Percentiles rank a stretch among this genome's conserved stretches.
Conservation (phyloP, 2,113 vertebrate species). For the Melanerpes aurifrons region DNA sequence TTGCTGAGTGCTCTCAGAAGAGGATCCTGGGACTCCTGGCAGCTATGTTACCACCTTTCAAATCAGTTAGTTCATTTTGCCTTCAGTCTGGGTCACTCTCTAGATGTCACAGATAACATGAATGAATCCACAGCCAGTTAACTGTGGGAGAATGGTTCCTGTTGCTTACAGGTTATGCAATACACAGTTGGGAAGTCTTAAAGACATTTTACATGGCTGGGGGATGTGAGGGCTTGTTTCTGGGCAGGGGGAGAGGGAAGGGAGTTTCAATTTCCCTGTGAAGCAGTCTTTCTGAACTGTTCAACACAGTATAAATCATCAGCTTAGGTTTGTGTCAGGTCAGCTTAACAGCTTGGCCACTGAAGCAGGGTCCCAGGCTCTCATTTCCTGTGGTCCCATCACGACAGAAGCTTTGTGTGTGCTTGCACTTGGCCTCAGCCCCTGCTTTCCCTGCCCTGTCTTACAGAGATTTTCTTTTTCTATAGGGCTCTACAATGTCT, state of each 20-base stretch:
- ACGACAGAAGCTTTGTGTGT: neutral
- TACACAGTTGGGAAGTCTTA: neutral
- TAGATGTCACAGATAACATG: neutral
- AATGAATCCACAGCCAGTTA: neutral
- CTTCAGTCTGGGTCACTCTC: neutral
- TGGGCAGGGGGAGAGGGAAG: neutral
- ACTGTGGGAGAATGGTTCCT: neutral
- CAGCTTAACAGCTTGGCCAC: neutral
- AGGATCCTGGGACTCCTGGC: conserved; percentile 94
- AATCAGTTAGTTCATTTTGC: conserved; percentile 80
- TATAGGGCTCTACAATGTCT: conserved; percentile 81
- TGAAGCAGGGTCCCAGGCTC: neutral
- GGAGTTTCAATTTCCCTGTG: neutral
- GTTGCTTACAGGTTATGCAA: neutral
- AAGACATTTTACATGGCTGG: neutral
- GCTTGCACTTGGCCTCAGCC: neutral
- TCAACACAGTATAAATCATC: neutral
- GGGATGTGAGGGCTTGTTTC: neutral
- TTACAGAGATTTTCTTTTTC: neutral
- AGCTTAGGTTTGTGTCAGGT: neutral
- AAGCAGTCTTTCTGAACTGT: neutral
- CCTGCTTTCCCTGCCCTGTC: neutral
- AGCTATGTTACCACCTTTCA: conserved; percentile 92
- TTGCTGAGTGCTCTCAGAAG: conserved; percentile 96
- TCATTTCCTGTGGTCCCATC: neutral